Conservation (phyloP, 1,140 invertebrate genomes). For the Holcopasites calliopsidis region DNA sequence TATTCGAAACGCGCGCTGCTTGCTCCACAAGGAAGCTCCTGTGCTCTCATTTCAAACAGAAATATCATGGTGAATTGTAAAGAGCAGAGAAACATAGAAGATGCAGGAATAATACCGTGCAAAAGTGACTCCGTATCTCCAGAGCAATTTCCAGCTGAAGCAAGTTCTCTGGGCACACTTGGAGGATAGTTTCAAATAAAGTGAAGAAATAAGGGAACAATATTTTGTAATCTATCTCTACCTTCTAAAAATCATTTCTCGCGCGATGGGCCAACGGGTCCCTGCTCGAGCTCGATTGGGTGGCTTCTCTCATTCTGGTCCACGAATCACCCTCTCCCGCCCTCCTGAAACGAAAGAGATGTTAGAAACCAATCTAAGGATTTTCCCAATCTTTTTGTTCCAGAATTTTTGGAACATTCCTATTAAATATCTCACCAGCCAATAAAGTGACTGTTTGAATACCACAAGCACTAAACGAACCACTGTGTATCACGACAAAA, state of each 20-base stretch:
- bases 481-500: not conserved
- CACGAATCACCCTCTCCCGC: constrained; percentile 34
- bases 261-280: constrained; percentile 66
- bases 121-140: constrained; percentile 28
- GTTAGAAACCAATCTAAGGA: too few species aligned
- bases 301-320: constrained; percentile 65
- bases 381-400: too few species aligned
- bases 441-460: not conserved
- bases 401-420: too few species aligned
- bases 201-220: not conserved
- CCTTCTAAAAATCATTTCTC: constrained; percentile 79
- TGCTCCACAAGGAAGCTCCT: not conserved
- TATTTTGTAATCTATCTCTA: constrained; percentile 39
- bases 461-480: constrained; percentile 1
- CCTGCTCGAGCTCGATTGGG: constrained; percentile 54
- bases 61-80: not conserved
- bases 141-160: constrained; percentile 29
- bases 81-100: not conserved
- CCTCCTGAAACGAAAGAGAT: constrained; percentile 46
- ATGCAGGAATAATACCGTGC: constrained; percentile 1
- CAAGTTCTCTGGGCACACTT: constrained; percentile 38
- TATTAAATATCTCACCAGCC: too few species aligned
- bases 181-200: not conserved
- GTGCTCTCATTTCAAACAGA: not conserved
- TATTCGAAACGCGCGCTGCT: not conserved